Conservation (phyloP, 2,797 vertebrate genomes). For the Gadopsis marmoratus region DNA sequence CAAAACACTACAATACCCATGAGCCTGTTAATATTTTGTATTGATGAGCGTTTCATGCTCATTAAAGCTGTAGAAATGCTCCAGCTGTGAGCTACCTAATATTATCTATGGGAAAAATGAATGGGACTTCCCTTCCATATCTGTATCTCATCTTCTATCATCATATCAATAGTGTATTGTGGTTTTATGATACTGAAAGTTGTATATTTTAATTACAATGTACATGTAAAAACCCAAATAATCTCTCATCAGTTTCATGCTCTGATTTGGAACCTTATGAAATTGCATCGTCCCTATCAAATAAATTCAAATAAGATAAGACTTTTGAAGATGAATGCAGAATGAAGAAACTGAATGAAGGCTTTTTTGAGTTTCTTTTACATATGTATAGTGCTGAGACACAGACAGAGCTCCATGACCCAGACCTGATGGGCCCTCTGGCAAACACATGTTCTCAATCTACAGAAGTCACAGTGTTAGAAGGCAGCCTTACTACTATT, state of each 20-base stretch:
- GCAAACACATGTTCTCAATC: slow-evolving; percentile 56
- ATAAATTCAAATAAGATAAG: too few relatives aligned
- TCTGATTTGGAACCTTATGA: too few relatives aligned
- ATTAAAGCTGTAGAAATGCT: background rate
- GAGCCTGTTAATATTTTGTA: background rate
- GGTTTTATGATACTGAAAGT: too few relatives aligned
- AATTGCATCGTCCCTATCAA: too few relatives aligned
- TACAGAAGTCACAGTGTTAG: slow-evolving; percentile 23
- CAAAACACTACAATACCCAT: too few relatives aligned
- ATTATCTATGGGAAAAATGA: background rate
- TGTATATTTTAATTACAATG: too few relatives aligned
- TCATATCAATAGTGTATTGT: too few relatives aligned
- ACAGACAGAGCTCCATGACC: slow-evolving; percentile 31
- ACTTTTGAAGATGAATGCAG: too few relatives aligned
- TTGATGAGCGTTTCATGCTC: background rate
- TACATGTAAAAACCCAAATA: too few relatives aligned
- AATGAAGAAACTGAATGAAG: background rate
- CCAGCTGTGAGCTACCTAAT: background rate
- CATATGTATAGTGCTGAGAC: too few relatives aligned
- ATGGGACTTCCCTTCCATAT: background rate
- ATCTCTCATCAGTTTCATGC: too few relatives aligned
- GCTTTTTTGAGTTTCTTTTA: background rate
- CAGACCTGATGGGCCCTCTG: slow-evolving; percentile 50
- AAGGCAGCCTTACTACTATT: slow-evolving; percentile 28
- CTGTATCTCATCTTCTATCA: too few relatives aligned